Conservation (phyloP, 2,113 vertebrate genomes). For the Planiliza haematocheilus region DNA sequence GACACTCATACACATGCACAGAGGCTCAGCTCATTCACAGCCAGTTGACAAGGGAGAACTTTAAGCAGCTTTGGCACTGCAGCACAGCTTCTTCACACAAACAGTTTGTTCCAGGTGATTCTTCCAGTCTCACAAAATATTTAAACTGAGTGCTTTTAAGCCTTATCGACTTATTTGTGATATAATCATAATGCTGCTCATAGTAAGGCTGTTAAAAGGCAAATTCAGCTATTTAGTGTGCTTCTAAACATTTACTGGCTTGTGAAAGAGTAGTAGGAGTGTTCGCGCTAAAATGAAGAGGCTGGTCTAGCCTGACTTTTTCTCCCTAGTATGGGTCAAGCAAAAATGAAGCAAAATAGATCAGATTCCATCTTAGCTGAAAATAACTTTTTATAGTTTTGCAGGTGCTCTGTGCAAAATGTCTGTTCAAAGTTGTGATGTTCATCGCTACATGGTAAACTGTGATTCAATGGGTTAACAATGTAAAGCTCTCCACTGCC, state of each 20-base stretch:
- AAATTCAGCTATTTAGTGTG: no score
- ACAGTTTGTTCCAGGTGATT: not conserved
- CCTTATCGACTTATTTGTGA: not conserved
- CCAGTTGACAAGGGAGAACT: not conserved
- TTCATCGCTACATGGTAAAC: not conserved
- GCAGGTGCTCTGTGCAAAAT: no score
- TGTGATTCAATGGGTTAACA: not conserved
- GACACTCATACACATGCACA: constrained; percentile 25
- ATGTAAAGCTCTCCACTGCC: not conserved
- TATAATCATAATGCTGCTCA: no score
- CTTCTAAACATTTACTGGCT: no score
- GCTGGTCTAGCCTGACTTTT: no score
- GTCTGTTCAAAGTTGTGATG: no score
- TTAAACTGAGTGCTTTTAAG: not conserved
- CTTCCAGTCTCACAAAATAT: not conserved
- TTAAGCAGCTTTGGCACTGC: constrained; percentile 49
- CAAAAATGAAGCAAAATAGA: no score
- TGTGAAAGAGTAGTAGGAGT: no score
- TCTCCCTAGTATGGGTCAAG: no score
- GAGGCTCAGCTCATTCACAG: constrained; percentile 32
- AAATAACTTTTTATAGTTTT: no score
- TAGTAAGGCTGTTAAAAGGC: no score
- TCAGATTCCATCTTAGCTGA: not conserved
- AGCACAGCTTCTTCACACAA: not conserved
- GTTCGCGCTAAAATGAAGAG: no score